Base-by-base conservation (phyloP, 2,113 vertebrate genomes). In the Chloebia gouldiae region DNA sequence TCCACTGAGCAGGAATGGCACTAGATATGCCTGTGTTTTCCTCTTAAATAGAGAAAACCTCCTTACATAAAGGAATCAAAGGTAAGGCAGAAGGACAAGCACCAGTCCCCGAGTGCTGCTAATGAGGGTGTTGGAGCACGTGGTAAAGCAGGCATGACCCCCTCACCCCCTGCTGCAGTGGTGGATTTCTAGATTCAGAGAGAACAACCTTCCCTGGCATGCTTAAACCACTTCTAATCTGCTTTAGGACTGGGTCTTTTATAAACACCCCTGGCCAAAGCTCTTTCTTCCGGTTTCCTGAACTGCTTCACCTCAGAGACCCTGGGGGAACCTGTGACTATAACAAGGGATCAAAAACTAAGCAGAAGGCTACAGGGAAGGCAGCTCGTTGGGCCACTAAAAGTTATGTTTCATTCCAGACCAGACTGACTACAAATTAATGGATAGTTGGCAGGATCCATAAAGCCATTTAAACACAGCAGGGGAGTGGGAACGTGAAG, bases 171-270 rank as follows among this genome's bases (percentile, higher is more conserved):
- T 0, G 0, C 31, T n/a, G 87, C 73, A 65, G 73, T 0, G 33
- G 44, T 96, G 94, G 95, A 95, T 97, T 97, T 96, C 92, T 96
- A 72, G 56, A 88, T 88, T 82, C 57, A 63, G 94, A 66, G 78
- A 91, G 93, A 92, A 88, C 94, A 95, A 88, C 95, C 93, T 94
- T 94, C 87, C 72, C 90, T 64, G 77, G 94, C 96, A 95, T 92
- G 92, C 92, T 95, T 95, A 96, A 97, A 95, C 42, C 92, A 84
- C 82, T 59, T 80, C 70, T 97, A 97, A 97, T 86, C 97, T 86
- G 87, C 94, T 97, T 97, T 97, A 88, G 77, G 79, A 42, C 49
- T 83, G 82, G 94, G 89, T 96, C 91, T 92, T 87, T 93, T 66
- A 85, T 94, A 92, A 96, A 96, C 90, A 94, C 42, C 69, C 40